Percentiles rank a stretch among this genome's conserved stretches.
Conservation (phyloP, 2,888 invertebrate species). For the Gasteruption jaculator region DNA sequence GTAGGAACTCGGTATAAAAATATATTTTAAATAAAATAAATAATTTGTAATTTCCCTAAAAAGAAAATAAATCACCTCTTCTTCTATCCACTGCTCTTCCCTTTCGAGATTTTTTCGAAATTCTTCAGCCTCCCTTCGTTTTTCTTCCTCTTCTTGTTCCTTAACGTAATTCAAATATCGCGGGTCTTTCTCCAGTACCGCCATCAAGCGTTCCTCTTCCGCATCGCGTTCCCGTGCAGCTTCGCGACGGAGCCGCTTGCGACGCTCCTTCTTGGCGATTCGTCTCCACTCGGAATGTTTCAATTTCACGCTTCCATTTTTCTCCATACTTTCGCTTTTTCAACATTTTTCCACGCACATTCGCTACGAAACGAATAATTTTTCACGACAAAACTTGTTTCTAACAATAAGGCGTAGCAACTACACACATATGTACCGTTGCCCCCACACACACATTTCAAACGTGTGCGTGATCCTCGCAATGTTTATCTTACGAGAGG, state of each 20-base stretch:
- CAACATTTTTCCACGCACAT: slow-evolving; percentile 14
- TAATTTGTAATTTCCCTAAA: too few species aligned
- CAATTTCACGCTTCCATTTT: too few species aligned
- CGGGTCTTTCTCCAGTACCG: slow-evolving; percentile 43
- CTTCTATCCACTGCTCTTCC: slow-evolving; percentile 65
- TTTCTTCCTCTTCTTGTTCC: slow-evolving; percentile 56
- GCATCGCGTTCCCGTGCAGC: slow-evolving; percentile 59
- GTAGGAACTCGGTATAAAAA: too few species aligned
- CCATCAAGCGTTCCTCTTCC: slow-evolving; percentile 56
- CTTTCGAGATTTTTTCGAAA: slow-evolving; percentile 55
- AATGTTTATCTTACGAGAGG: too few species aligned
- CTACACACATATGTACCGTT: too few species aligned
- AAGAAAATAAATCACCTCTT: too few species aligned
- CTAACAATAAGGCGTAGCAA: too few species aligned
- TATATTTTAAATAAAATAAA: too few species aligned
- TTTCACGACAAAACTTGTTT: not conserved
- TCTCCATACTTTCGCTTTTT: slow-evolving; percentile 10
- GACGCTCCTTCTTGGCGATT: slow-evolving; percentile 67
- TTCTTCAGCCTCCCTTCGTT: slow-evolving; percentile 57
- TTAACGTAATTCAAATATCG: slow-evolving; percentile 55
- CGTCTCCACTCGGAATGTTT: slow-evolving; percentile 73
- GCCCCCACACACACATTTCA: too few species aligned
- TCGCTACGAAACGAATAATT: not conserved
- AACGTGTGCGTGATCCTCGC: too few species aligned
- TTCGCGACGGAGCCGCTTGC: slow-evolving; percentile 62